These are phyloP conservation scores for Philaethria dido DNA, from an alignment of 2,888 invertebrate genomes.

Conservation along the genomic window DNA sequence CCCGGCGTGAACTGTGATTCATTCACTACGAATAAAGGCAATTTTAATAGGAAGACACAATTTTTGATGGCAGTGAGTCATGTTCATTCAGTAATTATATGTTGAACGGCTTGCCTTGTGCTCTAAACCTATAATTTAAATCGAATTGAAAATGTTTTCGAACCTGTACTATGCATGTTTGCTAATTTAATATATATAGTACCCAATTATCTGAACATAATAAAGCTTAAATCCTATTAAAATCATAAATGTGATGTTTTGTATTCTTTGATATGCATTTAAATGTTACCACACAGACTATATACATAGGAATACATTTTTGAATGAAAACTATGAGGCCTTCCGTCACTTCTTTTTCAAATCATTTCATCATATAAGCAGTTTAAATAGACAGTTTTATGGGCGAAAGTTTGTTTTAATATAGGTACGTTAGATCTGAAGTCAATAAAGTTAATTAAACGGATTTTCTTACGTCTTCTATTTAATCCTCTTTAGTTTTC, in stretches of 20 bases:
- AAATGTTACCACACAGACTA: too few relatives aligned
- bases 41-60: constrained; percentile 45
- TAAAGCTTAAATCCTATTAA: neutral
- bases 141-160: constrained; percentile 8
- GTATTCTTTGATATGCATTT: too few relatives aligned
- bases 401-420: too few relatives aligned
- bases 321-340: too few relatives aligned
- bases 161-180: neutral
- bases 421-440: neutral
- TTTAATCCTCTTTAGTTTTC: constrained; percentile 25
- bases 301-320: too few relatives aligned
- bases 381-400: too few relatives aligned
- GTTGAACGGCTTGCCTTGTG: neutral
- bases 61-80: constrained; percentile 43
- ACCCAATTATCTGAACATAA: neutral
- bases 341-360: too few relatives aligned
- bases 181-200: neutral
- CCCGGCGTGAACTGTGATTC: constrained; percentile 44
- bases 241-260: too few relatives aligned
- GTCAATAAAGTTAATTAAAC: neutral
- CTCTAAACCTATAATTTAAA: constrained; percentile 8
- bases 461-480: too few relatives aligned
- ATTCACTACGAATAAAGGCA: constrained; percentile 47
- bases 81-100: constrained; percentile 32
- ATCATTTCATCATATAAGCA: too few relatives aligned